phyloP scores from a whole-genome alignment of 2,888 invertebrate genomes.

The Troglohyphantes excavatus region DNA sequence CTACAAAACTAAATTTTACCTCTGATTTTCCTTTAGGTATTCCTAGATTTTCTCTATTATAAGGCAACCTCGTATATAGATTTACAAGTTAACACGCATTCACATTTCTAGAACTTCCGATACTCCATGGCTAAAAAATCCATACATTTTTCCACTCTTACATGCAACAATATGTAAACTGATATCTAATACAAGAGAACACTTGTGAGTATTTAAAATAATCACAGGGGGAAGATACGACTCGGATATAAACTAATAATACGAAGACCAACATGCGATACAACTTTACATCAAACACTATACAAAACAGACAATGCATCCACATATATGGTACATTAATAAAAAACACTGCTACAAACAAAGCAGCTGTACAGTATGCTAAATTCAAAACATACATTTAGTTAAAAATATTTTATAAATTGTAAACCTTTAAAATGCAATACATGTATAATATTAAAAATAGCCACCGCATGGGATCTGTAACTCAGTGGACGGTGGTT shows the following conservation, averaged over 20 bases:
- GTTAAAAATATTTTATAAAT: background rate
- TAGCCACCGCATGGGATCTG: background rate
- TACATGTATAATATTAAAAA: constrained; percentile 9
- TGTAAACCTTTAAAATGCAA: background rate
- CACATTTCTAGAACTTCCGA: no score
- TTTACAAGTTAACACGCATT: no score
- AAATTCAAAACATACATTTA: background rate
- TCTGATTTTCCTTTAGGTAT: no score
- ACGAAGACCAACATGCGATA: constrained; percentile 26
- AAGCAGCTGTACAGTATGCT: background rate
- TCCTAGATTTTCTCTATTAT: no score
- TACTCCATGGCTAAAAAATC: no score
- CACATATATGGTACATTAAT: background rate
- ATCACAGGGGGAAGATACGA: no score
- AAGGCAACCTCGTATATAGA: no score
- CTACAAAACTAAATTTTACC: no score
- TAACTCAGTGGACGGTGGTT: background rate
- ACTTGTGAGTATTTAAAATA: no score
- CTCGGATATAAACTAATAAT: background rate
- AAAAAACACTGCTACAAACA: background rate
- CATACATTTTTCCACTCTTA: no score
- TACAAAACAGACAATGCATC: constrained; percentile 17
- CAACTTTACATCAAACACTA: constrained; percentile 13
- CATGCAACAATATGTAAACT: no score
- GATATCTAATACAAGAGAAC: no score